phyloP scores from a whole-genome alignment of 2,797 vertebrate species.

The Sebastes glaucus region DNA sequence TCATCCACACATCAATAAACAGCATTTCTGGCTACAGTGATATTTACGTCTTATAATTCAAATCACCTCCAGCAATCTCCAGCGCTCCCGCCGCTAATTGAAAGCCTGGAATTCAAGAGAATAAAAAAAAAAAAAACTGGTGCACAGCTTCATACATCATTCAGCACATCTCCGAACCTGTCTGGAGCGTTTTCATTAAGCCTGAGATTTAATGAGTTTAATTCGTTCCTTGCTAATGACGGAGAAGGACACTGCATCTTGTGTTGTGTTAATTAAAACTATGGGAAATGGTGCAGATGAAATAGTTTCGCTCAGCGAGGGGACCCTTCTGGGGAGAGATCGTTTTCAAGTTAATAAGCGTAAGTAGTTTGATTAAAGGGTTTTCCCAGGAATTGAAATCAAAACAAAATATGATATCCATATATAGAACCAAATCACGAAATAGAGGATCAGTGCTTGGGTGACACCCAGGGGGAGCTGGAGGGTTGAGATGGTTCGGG shows the following conservation, averaged over 20 bases:
- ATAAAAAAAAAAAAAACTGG: not conserved
- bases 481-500: not conserved
- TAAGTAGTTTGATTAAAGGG: constrained; percentile 56
- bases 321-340: constrained; percentile 36
- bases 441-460: not conserved
- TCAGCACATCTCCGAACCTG: constrained; percentile 36
- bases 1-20: constrained; percentile 5
- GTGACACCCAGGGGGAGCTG: constrained; percentile 9
- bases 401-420: constrained; percentile 20
- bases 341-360: constrained; percentile 50
- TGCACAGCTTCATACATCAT: constrained; percentile 42
- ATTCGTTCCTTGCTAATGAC: constrained; percentile 61
- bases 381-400: constrained; percentile 29
- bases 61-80: constrained; percentile 27
- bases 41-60: constrained; percentile 42
- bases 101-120: constrained; percentile 42
- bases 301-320: constrained; percentile 30
- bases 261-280: constrained; percentile 64
- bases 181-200: constrained; percentile 52
- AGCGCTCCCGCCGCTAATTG: constrained; percentile 29
- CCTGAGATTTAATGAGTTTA: constrained; percentile 36
- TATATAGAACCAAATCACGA: not conserved
- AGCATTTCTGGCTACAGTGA: constrained; percentile 13
- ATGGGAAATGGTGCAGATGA: constrained; percentile 44
- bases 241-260: constrained; percentile 53